A percentile compares a stretch with the other conserved stretches of the same genome.
Evolutionary conservation across 1,140 invertebrate species (phyloP).

Genomic region (Brachionus angularis): DNA sequence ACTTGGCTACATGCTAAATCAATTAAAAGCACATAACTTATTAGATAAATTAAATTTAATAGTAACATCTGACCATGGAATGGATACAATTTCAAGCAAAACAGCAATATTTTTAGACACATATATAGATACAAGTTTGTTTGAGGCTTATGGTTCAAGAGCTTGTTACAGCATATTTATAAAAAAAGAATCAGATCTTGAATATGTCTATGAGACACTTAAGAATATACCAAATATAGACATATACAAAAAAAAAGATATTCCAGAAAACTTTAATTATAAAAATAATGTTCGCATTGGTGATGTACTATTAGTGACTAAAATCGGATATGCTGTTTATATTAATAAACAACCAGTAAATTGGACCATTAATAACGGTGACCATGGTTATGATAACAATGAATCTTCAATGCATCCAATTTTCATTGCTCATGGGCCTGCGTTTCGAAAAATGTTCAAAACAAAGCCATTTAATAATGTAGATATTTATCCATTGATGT

Average conservation of each 20-base stretch:
- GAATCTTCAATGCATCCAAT: slow-evolving; percentile 65
- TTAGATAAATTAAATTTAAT: slow-evolving; percentile 48
- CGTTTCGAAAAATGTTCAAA: slow-evolving; percentile 61
- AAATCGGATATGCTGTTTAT: slow-evolving; percentile 35
- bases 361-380: slow-evolving; percentile 54
- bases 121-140: slow-evolving; percentile 10
- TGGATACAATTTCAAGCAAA: slow-evolving; percentile 34
- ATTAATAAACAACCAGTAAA: not conserved
- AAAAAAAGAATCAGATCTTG: slow-evolving; percentile 56
- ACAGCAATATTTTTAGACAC: slow-evolving; percentile 32
- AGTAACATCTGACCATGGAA: slow-evolving; percentile 48
- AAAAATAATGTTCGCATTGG: slow-evolving; percentile 61
- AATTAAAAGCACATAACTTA: slow-evolving; percentile 47
- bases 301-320: slow-evolving; percentile 45
- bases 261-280: slow-evolving; percentile 64
- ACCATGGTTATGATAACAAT: slow-evolving; percentile 68
- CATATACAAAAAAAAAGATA: slow-evolving; percentile 63
- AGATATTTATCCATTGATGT: slow-evolving; percentile 64
- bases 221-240: slow-evolving; percentile 58
- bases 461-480: slow-evolving; percentile 64
- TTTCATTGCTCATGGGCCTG: slow-evolving; percentile 68
- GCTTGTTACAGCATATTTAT: slow-evolving; percentile 29
- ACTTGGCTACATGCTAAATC: slow-evolving; percentile 48
- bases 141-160: slow-evolving; percentile 32
- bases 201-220: slow-evolving; percentile 61